phyloP scores from a whole-genome alignment of 2,113 vertebrate species.

The Scolopax mira region DNA sequence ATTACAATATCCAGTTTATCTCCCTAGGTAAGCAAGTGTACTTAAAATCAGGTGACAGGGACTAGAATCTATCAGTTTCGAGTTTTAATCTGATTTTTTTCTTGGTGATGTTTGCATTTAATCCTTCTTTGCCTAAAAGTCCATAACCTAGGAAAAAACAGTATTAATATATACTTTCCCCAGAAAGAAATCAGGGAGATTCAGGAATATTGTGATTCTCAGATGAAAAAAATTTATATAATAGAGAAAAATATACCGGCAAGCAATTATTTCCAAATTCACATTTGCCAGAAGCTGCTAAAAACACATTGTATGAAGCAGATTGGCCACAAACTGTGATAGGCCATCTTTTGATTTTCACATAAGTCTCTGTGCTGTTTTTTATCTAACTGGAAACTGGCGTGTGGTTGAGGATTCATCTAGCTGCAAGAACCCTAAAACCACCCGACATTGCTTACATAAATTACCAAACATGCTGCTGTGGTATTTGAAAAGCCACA shows the following conservation, averaged over 20 bases:
- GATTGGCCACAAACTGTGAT: background rate
- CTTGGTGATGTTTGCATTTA: background rate
- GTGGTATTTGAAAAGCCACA: constrained; percentile 73
- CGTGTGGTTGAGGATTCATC: background rate
- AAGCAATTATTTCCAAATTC: background rate
- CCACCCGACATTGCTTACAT: constrained; percentile 34
- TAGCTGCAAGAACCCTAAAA: background rate
- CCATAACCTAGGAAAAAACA: background rate
- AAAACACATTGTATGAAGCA: background rate
- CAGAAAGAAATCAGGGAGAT: background rate
- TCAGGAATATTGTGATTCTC: background rate
- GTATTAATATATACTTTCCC: background rate
- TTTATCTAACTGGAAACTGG: background rate
- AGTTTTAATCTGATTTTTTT: background rate
- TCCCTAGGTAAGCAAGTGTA: background rate
- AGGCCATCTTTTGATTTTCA: background rate
- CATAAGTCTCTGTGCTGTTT: background rate
- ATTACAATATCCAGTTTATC: background rate
- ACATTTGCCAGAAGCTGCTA: background rate
- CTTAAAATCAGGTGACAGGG: background rate
- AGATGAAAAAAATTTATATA: background rate
- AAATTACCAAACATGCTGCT: constrained; percentile 3
- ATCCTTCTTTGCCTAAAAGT: background rate
- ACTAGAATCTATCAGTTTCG: background rate
- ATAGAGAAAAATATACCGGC: background rate